These are phyloP conservation scores for Scaptomyza polygonia DNA, from an alignment of 2,888 invertebrate species.

Conservation along the genomic window DNA sequence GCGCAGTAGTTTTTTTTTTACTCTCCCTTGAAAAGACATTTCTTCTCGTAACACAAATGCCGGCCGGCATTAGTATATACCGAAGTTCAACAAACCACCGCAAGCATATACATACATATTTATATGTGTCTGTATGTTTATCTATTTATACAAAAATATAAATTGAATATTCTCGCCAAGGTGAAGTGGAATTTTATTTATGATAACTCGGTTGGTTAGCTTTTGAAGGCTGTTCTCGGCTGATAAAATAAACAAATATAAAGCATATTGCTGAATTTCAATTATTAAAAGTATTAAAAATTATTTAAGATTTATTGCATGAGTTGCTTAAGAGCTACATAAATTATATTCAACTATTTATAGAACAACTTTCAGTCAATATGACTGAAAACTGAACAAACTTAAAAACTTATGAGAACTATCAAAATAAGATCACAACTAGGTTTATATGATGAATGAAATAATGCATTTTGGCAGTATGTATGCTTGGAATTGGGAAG, in stretches of 20 bases:
- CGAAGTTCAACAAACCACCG: no score
- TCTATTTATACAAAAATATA: no score
- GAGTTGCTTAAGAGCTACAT: slow-evolving; percentile 38
- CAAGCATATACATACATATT: slow-evolving; percentile 2
- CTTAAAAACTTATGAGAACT: slow-evolving; percentile 39
- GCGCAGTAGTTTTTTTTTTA: slow-evolving; percentile 41
- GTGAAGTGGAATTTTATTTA: slow-evolving; percentile 24
- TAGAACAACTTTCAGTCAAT: slow-evolving; percentile 71
- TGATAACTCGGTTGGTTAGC: slow-evolving; percentile 37
- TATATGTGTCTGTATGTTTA: neutral
- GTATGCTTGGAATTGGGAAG: slow-evolving; percentile 54
- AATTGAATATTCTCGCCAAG: slow-evolving; percentile 27
- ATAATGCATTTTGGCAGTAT: slow-evolving; percentile 61
- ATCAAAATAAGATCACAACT: slow-evolving; percentile 36
- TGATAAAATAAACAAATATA: slow-evolving; percentile 30
- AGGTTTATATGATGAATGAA: slow-evolving; percentile 25
- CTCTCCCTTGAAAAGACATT: slow-evolving; percentile 27
- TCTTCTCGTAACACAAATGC: slow-evolving; percentile 18
- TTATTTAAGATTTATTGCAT: slow-evolving; percentile 37
- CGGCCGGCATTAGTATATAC: no score
- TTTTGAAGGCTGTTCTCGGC: slow-evolving; percentile 33
- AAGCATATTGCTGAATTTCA: slow-evolving; percentile 5
- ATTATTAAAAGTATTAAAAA: slow-evolving; percentile 25
- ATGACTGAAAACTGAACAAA: slow-evolving; percentile 70
- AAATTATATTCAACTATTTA: slow-evolving; percentile 16